Percentiles rank a stretch among this genome's conserved stretches.
These are phyloP conservation scores for Platyura marginata DNA, from an alignment of 1,140 invertebrate species.

Conservation along the genomic window DNA sequence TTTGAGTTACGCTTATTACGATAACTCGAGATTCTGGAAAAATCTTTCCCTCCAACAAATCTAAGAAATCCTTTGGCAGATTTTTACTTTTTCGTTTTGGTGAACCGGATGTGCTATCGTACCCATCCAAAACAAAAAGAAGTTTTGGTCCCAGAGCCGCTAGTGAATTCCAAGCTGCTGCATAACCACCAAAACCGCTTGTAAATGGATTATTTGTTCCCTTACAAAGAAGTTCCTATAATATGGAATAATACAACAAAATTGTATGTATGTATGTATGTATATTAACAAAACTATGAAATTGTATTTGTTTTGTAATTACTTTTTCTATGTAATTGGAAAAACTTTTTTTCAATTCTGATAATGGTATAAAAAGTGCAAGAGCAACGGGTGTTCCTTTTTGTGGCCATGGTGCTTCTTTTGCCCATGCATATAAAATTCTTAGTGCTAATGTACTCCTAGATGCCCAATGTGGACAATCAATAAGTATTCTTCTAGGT, in stretches of 20 bases:
- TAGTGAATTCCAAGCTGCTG: slow-evolving; percentile 21
- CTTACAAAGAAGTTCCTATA: slow-evolving; percentile 24
- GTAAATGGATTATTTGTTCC: slow-evolving; percentile 7
- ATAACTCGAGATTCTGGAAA: slow-evolving; percentile 33
- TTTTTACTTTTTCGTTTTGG: slow-evolving; percentile 15
- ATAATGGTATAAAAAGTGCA: slow-evolving; percentile 30
- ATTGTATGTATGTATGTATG: background rate
- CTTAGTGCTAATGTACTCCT: slow-evolving; percentile 30
- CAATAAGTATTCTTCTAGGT: slow-evolving; percentile 27
- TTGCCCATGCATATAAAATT: slow-evolving; percentile 33
- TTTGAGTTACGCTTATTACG: slow-evolving; percentile 24
- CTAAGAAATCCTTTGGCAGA: slow-evolving; percentile 25
- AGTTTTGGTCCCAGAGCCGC: slow-evolving; percentile 29
- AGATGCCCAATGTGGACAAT: slow-evolving; percentile 31
- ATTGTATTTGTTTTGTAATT: no score
- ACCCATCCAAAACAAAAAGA: slow-evolving; percentile 33
- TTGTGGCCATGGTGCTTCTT: slow-evolving; percentile 21
- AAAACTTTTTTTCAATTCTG: slow-evolving; percentile 26
- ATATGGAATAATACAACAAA: background rate
- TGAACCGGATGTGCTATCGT: slow-evolving; percentile 23
- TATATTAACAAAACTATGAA: no score
- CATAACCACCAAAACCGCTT: slow-evolving; percentile 6
- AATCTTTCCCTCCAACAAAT: slow-evolving; percentile 30
- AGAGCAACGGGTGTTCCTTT: slow-evolving; percentile 18
- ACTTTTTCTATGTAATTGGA: slow-evolving; percentile 7